Evolutionary conservation across 1,140 invertebrate genomes (phyloP).

Genomic region (Leptoteleia sp.): DNA sequence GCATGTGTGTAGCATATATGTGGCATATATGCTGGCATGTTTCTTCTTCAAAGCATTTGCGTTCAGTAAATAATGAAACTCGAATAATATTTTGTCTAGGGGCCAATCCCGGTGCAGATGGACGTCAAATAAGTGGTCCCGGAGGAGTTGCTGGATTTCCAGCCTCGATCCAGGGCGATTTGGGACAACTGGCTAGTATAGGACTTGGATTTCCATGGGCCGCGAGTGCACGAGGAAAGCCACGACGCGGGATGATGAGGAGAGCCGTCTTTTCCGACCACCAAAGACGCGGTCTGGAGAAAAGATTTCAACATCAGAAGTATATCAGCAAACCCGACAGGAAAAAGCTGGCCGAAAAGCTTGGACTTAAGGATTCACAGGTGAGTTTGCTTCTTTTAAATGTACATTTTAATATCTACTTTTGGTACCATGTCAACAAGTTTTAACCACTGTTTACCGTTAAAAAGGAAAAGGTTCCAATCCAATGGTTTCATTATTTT

Average conservation of each 20-base stretch:
- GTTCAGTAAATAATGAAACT: too few species aligned
- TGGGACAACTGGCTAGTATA: constrained; percentile 75
- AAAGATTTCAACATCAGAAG: constrained; percentile 97
- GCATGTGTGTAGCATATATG: too few species aligned
- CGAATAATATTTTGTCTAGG: constrained; percentile 21
- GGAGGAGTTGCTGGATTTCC: constrained; percentile 84
- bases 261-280: constrained; percentile 95
- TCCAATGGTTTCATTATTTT: too few species aligned
- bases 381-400: constrained; percentile 82
- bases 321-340: constrained; percentile 99
- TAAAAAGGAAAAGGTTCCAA: too few species aligned
- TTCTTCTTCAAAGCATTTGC: too few species aligned
- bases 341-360: constrained; percentile 96
- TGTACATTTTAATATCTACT: too few species aligned
- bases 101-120: constrained; percentile 71
- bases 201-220: constrained; percentile 88
- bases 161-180: constrained; percentile 71
- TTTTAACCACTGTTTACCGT: too few species aligned
- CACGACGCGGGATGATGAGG: constrained; percentile 95
- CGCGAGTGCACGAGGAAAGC: constrained; percentile 89
- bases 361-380: constrained; percentile 97
- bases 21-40: too few species aligned
- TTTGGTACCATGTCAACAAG: too few species aligned
- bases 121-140: constrained; percentile 78
- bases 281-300: constrained; percentile 96